Evolutionary conservation across 2,888 invertebrate species (phyloP), one percentile per base, ranked within the genome.

Genomic region (Meteorus colon): DNA sequence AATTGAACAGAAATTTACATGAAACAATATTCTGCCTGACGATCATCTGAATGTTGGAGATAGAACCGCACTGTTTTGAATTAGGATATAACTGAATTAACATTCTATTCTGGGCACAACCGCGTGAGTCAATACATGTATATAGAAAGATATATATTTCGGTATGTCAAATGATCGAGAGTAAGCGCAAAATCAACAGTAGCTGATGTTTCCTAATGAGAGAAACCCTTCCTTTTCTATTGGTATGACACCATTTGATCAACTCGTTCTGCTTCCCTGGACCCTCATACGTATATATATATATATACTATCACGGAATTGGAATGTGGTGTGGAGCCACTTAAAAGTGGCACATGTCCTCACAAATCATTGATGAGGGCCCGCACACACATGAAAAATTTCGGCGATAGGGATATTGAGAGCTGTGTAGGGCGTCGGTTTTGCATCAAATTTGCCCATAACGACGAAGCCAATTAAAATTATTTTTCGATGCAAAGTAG

Each of bases 341-440:
- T 81, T 81, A 81, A 81, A 81, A 81, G 80, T 81, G 79, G 78
- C 78, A 27, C 34, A 69, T 76, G 79, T 79, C 77, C 77, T 65
- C 77, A 81, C 80, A 81, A 81, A 81, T 81, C 81, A 81, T 80
- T 78, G 77, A 72, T 59, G 63, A 70, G 48, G 66, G 59, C 59
- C 45, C 69, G 34, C 34, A 66, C 70, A 48, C 70, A 34, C 60
- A 59, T 72, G 70, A 62, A 65, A 55, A 51, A 34, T 68, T 34
- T 69, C 51, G 63, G 37, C 41, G 62, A 29, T 48, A n/a, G 71
- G 60, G 41, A 31, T 65, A 51, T 63, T 65, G 51, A 12, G 34
- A 41, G 34, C 41, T 34, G 37, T 34, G 41, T 51, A 71, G 19
- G 66, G 24, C 45, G 41, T 45, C 48, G 62, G 70, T 67, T 75